Conservation (phyloP, 2,888 invertebrate species). For the Pristionchus fissidentatus region DNA sequence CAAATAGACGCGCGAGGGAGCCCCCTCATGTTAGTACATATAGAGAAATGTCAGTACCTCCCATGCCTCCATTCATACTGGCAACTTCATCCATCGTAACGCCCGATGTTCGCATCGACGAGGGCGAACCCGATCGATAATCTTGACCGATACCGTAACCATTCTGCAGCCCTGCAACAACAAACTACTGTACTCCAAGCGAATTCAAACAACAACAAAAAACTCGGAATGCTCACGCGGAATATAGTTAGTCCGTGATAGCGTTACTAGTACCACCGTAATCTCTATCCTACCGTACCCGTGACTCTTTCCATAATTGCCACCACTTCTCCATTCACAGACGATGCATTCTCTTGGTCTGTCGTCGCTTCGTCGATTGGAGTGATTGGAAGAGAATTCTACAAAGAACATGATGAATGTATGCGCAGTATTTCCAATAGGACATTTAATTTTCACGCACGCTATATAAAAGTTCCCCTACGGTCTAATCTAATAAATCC, state of each 20-base stretch:
- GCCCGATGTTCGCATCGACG: conserved; percentile 32
- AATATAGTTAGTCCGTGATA: background rate
- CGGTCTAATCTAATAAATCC: no score
- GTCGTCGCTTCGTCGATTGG: conserved; percentile 14
- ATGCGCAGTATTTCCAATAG: background rate
- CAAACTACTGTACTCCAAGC: background rate
- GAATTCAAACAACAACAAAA: no score
- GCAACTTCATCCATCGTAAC: conserved; percentile 13
- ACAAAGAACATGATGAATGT: background rate
- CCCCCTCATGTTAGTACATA: no score
- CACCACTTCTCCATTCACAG: conserved; percentile 39
- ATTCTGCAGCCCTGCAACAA: background rate
- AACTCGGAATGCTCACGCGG: background rate
- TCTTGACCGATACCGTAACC: background rate
- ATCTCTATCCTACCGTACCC: background rate
- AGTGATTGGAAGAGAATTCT: conserved; percentile 4
- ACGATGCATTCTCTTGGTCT: background rate
- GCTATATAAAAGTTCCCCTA: no score
- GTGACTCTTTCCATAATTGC: conserved; percentile 30
- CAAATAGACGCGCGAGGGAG: no score
- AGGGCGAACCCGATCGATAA: conserved; percentile 32
- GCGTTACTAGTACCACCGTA: background rate
- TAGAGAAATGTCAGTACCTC: no score
- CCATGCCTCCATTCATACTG: conserved; percentile 22
- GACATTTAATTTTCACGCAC: no score